Evolutionary conservation across 2,888 invertebrate genomes (phyloP).

Genomic region (Lapara coniferarum): DNA sequence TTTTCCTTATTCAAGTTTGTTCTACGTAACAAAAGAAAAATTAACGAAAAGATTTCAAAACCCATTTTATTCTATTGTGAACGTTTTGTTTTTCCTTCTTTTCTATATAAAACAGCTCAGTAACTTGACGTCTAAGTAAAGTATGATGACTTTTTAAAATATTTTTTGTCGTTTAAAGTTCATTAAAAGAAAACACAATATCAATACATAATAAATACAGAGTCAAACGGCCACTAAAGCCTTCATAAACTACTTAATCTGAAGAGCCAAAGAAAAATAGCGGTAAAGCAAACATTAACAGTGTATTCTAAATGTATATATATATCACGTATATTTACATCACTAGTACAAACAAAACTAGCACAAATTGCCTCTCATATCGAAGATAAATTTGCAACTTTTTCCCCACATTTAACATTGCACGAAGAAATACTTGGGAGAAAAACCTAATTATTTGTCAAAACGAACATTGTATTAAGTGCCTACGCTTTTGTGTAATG

Average conservation of each 20-base stretch:
- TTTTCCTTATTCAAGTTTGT: slow-evolving; percentile 27
- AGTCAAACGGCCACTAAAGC: too few species aligned
- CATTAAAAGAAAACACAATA: too few species aligned
- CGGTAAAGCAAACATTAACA: not conserved
- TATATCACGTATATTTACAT: not conserved
- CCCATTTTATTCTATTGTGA: not conserved
- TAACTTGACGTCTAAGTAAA: not conserved
- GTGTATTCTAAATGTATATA: not conserved
- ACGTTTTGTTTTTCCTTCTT: not conserved
- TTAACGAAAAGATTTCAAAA: slow-evolving; percentile 5
- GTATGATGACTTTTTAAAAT: too few species aligned
- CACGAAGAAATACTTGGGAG: not conserved
- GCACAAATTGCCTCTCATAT: not conserved
- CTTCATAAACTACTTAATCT: not conserved
- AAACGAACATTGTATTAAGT: slow-evolving; percentile 27
- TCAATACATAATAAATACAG: too few species aligned
- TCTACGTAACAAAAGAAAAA: slow-evolving; percentile 6
- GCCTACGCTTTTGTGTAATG: slow-evolving; percentile 24
- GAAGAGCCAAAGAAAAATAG: not conserved
- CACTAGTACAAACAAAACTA: not conserved
- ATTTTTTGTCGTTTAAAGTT: too few species aligned
- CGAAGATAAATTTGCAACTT: slow-evolving; percentile 1
- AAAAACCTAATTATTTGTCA: slow-evolving; percentile 21
- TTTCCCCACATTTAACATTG: not conserved
- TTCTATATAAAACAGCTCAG: not conserved